phyloP scores from a whole-genome alignment of 1,140 invertebrate genomes.

The Zaprionus vittiger region DNA sequence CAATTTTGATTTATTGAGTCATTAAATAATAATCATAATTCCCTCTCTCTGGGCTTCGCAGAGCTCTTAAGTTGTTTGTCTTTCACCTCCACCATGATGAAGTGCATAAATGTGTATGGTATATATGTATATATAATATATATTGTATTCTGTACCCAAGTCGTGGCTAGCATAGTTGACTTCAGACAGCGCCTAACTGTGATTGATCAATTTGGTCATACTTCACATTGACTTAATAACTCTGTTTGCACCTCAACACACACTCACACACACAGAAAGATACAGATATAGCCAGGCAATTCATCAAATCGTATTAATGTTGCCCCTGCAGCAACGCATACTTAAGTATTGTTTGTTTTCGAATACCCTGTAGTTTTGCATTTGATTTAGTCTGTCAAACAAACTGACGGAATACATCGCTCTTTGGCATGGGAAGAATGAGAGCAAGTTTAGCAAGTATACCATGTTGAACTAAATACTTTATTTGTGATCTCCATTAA shows the following conservation, averaged over 20 bases:
- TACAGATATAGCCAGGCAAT: not conserved
- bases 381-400: not conserved
- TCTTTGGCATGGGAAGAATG: not conserved
- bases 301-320: not conserved
- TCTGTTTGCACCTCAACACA: conserved; percentile 1
- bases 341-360: not conserved
- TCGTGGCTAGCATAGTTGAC: not conserved
- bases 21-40: conserved; percentile 78
- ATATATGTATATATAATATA: not conserved
- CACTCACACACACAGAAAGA: not conserved
- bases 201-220: conserved; percentile 3
- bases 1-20: conserved; percentile 74
- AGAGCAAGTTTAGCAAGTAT: not conserved
- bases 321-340: not conserved
- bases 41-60: conserved; percentile 49
- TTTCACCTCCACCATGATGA: not conserved
- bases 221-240: not conserved
- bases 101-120: too few relatives aligned
- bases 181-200: not conserved
- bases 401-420: not conserved
- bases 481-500: too few relatives aligned
- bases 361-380: not conserved
- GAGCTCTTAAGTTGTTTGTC: conserved; percentile 23
- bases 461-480: too few relatives aligned
- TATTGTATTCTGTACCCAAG: not conserved